Evolutionary conservation across 2,888 invertebrate species (phyloP), one percentile per base, ranked within the genome.

Genomic region (Zaprionus bogoriensis): DNA sequence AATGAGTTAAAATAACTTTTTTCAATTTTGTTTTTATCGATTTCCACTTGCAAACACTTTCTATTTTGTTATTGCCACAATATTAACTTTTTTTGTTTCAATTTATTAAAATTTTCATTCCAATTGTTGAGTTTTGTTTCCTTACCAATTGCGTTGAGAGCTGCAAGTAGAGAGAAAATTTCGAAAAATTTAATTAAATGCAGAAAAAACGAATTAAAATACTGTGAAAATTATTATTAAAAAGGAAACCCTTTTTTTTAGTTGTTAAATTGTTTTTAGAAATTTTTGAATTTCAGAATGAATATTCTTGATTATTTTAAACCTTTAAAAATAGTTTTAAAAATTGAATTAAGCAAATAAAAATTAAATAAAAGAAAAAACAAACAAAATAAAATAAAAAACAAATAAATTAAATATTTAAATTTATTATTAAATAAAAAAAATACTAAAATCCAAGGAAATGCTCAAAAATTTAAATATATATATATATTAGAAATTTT

Each of bases 111-210:
- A 20, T 60, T 70, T 59, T 30, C 10, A 53, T 66, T 64, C 48
- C 70, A 65, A 36, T 66, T 46, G 74, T 20, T 70, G 62, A 32
- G 10, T 52, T 64, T 55, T 63, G 14, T 69, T 69, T 70, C 85
- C 79, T 80, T 80, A 80, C 79, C 79, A 83, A 69, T 83, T 74
- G 72, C 46, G 63, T 54, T 63, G 59, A 65, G 67, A 70, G 61
- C 79, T 80, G 68, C 7, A 55, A 48, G 23, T 46, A 44, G 46
- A 19, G 45, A 10, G 10, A 38, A 12, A 1, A 9, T 38, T 3
- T 3, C 6, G 17, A 45, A 45, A 23, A 27, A 28, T 22, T 36
- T 36, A 17, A 14, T 7, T 1, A 27, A 45, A 2, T 36, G n/a
- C 2, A 5, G 17, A 22, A 28, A 23, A 12, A 2, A 9, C 4